Conservation (phyloP, 2,888 invertebrate genomes). For the Orchesellides sinensis region DNA sequence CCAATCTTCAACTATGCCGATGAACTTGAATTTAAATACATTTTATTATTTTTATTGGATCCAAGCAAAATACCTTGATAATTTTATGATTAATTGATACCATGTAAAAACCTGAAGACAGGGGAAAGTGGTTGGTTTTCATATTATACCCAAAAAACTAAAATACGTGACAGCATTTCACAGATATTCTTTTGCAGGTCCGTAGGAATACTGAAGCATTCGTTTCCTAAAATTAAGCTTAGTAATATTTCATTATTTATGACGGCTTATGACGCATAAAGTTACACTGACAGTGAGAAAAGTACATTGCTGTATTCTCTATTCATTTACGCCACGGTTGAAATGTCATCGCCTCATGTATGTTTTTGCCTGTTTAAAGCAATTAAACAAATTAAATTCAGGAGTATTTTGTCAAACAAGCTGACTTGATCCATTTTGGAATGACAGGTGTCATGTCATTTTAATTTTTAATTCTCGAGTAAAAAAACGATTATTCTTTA, state of each 20-base stretch:
- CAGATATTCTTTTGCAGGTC: too few species aligned
- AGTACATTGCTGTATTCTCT: background rate
- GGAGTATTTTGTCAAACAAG: too few species aligned
- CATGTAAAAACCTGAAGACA: background rate
- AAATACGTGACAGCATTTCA: too few species aligned
- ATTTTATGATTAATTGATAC: constrained; percentile 20
- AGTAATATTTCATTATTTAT: background rate
- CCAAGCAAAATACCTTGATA: constrained; percentile 3
- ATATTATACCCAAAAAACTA: too few species aligned
- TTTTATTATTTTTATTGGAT: constrained; percentile 4
- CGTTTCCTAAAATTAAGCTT: too few species aligned
- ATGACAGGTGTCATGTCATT: background rate
- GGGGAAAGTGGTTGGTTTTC: constrained; percentile 3
- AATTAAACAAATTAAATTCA: too few species aligned
- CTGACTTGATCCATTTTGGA: too few species aligned
- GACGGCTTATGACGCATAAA: constrained; percentile 4
- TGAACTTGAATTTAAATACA: constrained; percentile 28
- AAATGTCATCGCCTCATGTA: background rate
- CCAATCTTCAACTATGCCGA: constrained; percentile 15
- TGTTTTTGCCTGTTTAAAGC: background rate
- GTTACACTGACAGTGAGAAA: constrained; percentile 13
- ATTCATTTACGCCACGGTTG: background rate
- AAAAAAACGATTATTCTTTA: too few species aligned
- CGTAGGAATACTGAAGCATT: too few species aligned
- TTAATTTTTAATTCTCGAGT: too few species aligned